phyloP scores from a whole-genome alignment of 1,140 invertebrate genomes.

The Diorhabda carinulata region DNA sequence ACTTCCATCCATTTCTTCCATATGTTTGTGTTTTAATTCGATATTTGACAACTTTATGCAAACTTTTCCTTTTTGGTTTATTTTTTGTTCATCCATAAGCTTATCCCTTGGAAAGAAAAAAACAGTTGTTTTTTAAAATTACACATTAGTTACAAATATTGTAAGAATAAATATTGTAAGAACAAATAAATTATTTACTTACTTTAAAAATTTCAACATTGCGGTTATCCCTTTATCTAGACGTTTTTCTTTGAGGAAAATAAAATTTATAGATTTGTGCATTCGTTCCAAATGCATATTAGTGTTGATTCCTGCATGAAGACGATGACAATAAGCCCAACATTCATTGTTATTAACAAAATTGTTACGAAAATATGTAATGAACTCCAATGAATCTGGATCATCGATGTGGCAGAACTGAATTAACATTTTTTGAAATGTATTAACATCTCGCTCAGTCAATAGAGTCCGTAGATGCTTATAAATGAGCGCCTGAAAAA shows the following conservation, averaged over 20 bases:
- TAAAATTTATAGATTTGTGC: conserved; percentile 14
- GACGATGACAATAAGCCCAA: conserved; percentile 18
- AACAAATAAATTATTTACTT: background rate
- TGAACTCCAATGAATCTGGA: conserved; percentile 12
- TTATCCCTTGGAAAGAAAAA: background rate
- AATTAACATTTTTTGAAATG: conserved; percentile 9
- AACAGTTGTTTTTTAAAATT: background rate
- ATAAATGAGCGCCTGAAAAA: conserved; percentile 9
- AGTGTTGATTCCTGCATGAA: conserved; percentile 15
- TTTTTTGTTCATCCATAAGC: background rate
- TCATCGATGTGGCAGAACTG: conserved; percentile 7
- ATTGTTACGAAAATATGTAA: conserved; percentile 16
- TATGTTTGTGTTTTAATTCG: conserved; percentile 17
- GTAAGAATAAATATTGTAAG: background rate
- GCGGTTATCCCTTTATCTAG: conserved; percentile 8
- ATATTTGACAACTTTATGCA: conserved; percentile 12
- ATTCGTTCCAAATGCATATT: conserved; percentile 19
- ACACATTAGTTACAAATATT: background rate
- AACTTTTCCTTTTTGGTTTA: conserved; percentile 1
- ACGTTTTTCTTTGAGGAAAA: conserved; percentile 14
- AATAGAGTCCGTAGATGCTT: conserved; percentile 10
- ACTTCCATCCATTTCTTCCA: conserved; percentile 11
- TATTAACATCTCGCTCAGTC: conserved; percentile 9
- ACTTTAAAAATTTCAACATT: background rate
- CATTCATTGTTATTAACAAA: conserved; percentile 8